Percentiles rank a stretch among this genome's conserved stretches.
Evolutionary conservation across 2,888 invertebrate genomes (phyloP).

Genomic region (Drymonia ruficornis): DNA sequence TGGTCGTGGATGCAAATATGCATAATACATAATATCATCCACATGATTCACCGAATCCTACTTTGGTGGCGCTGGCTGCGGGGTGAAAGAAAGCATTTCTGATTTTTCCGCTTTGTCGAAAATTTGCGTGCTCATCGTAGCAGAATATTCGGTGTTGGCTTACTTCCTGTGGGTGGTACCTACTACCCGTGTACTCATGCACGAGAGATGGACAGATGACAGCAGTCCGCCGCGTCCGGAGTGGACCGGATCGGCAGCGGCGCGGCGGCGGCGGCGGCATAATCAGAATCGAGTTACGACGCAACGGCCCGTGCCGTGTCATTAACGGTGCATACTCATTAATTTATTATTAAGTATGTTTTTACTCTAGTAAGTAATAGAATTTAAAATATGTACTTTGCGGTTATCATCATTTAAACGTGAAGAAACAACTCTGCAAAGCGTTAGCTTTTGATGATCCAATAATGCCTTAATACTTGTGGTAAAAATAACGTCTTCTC

Average conservation of each 20-base stretch:
- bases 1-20: constrained; percentile 59
- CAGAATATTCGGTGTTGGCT: constrained; percentile 29
- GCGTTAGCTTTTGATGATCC: background rate
- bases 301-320: constrained; percentile 67
- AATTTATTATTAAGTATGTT: constrained; percentile 43
- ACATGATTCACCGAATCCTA: constrained; percentile 21
- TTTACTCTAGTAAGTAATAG: constrained; percentile 3
- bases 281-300: constrained; percentile 58
- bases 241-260: constrained; percentile 11
- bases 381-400: constrained; percentile 2
- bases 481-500: background rate
- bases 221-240: constrained; percentile 34
- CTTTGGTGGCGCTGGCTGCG: background rate
- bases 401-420: constrained; percentile 11
- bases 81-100: constrained; percentile 9
- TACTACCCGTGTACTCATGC: constrained; percentile 19
- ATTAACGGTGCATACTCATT: constrained; percentile 66
- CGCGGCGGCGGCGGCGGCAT: constrained; percentile 27
- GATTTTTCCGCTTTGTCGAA: constrained; percentile 8
- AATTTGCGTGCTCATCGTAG: constrained; percentile 9
- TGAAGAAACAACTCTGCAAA: constrained; percentile 11
- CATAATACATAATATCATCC: constrained; percentile 44
- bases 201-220: constrained; percentile 32
- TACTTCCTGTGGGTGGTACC: constrained; percentile 40
- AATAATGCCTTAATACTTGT: background rate